Evolutionary conservation across 2,797 vertebrate species (phyloP).

Genomic region (Lepilemur septentrionalis): DNA sequence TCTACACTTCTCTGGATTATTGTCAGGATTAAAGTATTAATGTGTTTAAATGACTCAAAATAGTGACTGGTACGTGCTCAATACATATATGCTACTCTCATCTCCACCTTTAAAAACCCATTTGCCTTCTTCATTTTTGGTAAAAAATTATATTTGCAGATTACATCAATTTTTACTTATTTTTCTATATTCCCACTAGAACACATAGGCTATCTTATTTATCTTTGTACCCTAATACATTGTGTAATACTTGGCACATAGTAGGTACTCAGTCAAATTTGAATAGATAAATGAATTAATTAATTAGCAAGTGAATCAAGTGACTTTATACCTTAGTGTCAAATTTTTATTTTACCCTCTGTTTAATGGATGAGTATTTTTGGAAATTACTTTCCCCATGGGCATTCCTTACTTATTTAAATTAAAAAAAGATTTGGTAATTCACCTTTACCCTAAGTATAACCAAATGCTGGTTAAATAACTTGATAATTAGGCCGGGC

Average conservation of each 20-base stretch:
- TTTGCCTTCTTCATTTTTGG: background rate
- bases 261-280: background rate
- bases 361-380: background rate
- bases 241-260: background rate
- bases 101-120: background rate
- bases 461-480: background rate
- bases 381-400: background rate
- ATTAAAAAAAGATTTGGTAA: background rate
- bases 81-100: background rate
- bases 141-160: background rate
- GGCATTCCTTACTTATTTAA: background rate
- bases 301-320: background rate
- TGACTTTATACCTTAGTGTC: background rate
- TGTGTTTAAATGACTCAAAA: background rate
- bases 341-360: background rate
- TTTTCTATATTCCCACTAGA: background rate
- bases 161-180: background rate
- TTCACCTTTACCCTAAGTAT: background rate
- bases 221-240: background rate
- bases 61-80: background rate
- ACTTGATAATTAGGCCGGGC: background rate
- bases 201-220: background rate
- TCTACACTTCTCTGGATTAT: background rate
- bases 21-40: background rate
- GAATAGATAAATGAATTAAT: background rate